A percentile compares a stretch with the other conserved stretches of the same genome.
Conservation (phyloP, 1,140 invertebrate genomes). For the Mylabris phalerata region DNA sequence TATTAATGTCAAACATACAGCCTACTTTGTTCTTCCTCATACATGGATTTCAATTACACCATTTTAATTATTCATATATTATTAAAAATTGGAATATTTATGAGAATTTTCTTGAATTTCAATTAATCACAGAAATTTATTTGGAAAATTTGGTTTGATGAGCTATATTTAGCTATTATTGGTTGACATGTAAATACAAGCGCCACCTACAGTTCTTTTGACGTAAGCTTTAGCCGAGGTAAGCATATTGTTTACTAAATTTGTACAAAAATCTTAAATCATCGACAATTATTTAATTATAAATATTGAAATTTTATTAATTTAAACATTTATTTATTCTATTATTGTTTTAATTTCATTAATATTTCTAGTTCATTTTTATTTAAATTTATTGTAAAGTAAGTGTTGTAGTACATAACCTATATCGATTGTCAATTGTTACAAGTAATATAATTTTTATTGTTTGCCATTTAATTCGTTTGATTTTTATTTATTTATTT, state of each 20-base stretch:
- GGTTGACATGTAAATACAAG: not conserved
- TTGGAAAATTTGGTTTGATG: no score
- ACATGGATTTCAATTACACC: no score
- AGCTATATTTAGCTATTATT: no score
- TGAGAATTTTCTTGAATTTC: no score
- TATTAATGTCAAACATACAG: no score
- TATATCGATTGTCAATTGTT: not conserved
- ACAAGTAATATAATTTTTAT: not conserved
- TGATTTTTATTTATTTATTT: not conserved
- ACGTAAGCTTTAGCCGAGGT: conserved; percentile 19
- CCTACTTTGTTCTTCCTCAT: no score
- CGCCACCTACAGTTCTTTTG: conserved; percentile 12
- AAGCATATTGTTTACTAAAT: conserved; percentile 5
- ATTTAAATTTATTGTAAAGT: not conserved
- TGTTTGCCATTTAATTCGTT: not conserved
- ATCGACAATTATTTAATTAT: conserved; percentile 1
- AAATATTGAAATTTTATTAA: conserved; percentile 1
- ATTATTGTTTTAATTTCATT: not conserved
- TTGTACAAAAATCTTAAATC: conserved; percentile 7
- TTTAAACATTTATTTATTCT: not conserved
- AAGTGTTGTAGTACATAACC: conserved; percentile 1
- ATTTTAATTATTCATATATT: no score
- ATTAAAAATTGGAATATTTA: no score
- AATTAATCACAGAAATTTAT: no score
- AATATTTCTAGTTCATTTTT: not conserved